Conservation (phyloP, 2,888 invertebrate genomes). For the Dusona sp. region DNA sequence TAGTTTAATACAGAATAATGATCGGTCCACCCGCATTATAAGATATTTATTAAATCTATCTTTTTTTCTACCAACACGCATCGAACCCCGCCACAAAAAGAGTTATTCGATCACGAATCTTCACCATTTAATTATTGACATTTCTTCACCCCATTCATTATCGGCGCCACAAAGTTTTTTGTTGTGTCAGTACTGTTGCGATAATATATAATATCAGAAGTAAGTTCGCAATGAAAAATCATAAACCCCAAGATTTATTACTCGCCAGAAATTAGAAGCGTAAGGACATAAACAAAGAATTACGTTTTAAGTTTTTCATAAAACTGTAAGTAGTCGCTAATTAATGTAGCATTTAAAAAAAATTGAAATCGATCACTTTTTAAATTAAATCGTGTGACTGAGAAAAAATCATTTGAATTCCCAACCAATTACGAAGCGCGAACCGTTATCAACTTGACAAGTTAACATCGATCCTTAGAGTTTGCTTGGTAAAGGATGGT, state of each 20-base stretch:
- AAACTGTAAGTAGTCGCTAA: too few species aligned
- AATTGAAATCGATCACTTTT: too few species aligned
- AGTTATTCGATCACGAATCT: not conserved
- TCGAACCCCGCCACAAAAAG: too few species aligned
- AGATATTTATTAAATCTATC: too few species aligned
- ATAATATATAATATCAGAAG: conserved; percentile 7
- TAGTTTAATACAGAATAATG: too few species aligned
- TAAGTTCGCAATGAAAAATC: conserved; percentile 62
- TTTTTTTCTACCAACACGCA: too few species aligned
- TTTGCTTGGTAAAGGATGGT: not conserved
- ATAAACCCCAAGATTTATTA: conserved; percentile 53
- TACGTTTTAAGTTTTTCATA: too few species aligned
- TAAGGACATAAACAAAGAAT: too few species aligned
- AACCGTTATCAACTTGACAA: not conserved
- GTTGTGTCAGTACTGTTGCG: not conserved
- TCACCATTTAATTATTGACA: not conserved
- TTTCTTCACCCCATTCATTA: not conserved
- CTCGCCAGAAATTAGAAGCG: conserved; percentile 59
- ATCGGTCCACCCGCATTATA: too few species aligned
- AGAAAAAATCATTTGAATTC: not conserved
- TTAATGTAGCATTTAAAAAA: too few species aligned
- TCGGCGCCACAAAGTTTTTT: conserved; percentile 9
- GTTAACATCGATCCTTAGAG: conserved; percentile 5
- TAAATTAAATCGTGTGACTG: not conserved
- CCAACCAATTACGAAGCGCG: not conserved